Percentiles rank a stretch among this genome's conserved stretches.
Evolutionary conservation across 2,113 vertebrate genomes (phyloP).

Genomic region (Passer montanus): DNA sequence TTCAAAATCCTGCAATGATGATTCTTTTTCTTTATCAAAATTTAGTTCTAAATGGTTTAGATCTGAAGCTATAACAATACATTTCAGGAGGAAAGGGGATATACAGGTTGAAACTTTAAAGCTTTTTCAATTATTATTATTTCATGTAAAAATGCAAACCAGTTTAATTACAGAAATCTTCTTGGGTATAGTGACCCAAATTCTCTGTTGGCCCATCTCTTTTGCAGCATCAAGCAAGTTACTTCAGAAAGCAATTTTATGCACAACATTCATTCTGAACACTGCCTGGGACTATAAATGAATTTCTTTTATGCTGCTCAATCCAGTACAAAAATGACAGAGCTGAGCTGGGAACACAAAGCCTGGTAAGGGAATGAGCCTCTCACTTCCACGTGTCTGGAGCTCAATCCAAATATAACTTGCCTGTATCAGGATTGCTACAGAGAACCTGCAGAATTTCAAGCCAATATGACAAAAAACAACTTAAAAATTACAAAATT

Average conservation of each 20-base stretch:
- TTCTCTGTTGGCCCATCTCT: not conserved
- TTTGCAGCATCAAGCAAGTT: not conserved
- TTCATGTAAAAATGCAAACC: not conserved
- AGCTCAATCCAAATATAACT: not conserved
- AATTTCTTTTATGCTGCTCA: not conserved
- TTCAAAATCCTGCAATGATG: not conserved
- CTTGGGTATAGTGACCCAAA: not conserved
- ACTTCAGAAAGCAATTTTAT: not conserved
- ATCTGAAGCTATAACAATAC: not conserved
- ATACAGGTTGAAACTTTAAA: not conserved
- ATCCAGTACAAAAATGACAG: not conserved
- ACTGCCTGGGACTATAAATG: not conserved
- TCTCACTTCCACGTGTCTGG: not conserved
- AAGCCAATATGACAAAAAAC: not conserved
- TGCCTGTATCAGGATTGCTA: not conserved
- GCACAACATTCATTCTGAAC: not conserved
- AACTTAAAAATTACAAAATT: not conserved
- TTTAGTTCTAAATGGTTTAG: not conserved
- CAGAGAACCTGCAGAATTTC: not conserved
- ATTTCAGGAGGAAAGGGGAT: not conserved
- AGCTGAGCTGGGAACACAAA: not conserved
- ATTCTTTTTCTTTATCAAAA: not conserved
- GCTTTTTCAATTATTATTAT: not conserved
- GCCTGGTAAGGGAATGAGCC: not conserved
- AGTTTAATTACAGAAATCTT: constrained; percentile 15